Percentiles rank a stretch among this genome's conserved stretches.
Conservation (phyloP, 2,888 invertebrate genomes). For the Antheraea assamensis region DNA sequence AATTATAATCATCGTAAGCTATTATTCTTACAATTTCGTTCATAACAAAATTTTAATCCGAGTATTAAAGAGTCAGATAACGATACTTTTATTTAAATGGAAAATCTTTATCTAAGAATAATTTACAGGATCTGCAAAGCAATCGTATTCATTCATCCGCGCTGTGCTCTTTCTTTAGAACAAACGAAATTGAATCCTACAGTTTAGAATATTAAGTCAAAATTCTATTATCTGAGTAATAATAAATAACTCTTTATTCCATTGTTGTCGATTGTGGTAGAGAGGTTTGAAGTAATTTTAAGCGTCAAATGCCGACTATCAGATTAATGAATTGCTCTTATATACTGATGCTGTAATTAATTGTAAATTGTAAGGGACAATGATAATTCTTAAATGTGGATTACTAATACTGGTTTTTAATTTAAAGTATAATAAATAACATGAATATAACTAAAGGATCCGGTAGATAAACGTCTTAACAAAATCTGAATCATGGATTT, state of each 20-base stretch:
- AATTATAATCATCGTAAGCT: too few relatives aligned
- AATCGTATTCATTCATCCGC: neutral
- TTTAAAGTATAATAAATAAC: too few relatives aligned
- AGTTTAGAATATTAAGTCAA: neutral
- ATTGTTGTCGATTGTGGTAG: conserved; percentile 5
- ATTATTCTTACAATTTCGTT: neutral
- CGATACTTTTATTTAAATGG: neutral
- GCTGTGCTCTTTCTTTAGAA: neutral
- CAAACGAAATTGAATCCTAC: conserved; percentile 7
- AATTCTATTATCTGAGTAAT: neutral
- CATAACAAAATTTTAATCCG: neutral
- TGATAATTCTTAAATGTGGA: too few relatives aligned
- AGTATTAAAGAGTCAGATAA: neutral
- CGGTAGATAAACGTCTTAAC: too few relatives aligned
- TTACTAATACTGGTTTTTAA: too few relatives aligned
- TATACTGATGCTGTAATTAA: neutral
- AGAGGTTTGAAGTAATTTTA: neutral
- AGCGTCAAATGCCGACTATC: neutral
- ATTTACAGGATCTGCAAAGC: neutral
- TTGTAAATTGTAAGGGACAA: too few relatives aligned
- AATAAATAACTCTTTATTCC: neutral
- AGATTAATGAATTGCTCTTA: neutral
- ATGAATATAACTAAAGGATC: too few relatives aligned
- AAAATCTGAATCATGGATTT: too few relatives aligned
- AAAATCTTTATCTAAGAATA: neutral